Conservation (phyloP, 2,113 vertebrate species). For the Gallinago media region DNA sequence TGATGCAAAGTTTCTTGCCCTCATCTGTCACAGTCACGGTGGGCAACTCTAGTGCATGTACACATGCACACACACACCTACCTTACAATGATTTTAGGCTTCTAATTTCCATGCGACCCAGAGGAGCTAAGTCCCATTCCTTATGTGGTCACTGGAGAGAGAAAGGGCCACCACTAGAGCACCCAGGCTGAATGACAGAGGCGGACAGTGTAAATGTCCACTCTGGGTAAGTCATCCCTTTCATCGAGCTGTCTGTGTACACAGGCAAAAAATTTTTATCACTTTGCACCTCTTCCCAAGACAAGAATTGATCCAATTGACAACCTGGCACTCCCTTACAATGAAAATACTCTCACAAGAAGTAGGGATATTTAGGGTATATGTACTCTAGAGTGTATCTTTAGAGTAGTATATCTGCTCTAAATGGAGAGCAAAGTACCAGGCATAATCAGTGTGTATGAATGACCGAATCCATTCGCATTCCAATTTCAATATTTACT, state of each 20-base stretch:
- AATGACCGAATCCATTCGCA: background rate
- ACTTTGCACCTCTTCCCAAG: background rate
- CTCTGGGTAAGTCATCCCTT: background rate
- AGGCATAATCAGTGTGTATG: background rate
- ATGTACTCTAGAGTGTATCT: background rate
- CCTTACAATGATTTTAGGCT: background rate
- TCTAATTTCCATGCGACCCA: background rate
- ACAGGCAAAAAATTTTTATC: background rate
- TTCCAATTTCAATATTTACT: background rate
- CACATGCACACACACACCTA: too few species aligned
- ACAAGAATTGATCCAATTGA: background rate
- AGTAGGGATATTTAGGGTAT: background rate
- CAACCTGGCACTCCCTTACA: background rate
- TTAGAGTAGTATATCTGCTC: background rate
- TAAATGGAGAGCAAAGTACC: background rate
- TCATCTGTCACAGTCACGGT: background rate
- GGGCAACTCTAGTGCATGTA: background rate
- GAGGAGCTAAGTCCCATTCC: background rate
- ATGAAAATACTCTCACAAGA: background rate
- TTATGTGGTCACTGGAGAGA: background rate
- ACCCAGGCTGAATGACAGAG: background rate
- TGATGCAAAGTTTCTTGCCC: background rate
- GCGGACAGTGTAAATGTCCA: background rate
- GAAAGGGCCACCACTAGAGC: background rate
- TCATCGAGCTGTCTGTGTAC: accelerated